Conservation (phyloP, 2,113 vertebrate species). For the Rattus norvegicus region DNA sequence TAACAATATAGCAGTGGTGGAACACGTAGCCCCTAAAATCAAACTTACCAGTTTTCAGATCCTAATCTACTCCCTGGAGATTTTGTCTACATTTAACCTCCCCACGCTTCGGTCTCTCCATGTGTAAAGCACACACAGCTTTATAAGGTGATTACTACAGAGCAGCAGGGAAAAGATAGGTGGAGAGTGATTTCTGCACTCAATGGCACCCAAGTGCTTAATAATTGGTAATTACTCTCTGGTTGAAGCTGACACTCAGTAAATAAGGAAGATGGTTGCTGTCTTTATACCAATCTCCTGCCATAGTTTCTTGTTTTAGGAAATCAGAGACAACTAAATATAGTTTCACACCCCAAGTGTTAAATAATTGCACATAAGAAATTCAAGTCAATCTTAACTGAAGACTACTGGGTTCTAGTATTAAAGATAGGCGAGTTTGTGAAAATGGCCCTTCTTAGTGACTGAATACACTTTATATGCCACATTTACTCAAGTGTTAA, state of each 20-base stretch:
- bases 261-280: neutral
- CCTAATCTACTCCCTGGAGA: neutral
- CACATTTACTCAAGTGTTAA: neutral
- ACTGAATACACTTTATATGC: neutral
- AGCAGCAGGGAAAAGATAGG: neutral
- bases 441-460: neutral
- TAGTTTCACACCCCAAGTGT: neutral
- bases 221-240: neutral
- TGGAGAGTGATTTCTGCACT: neutral
- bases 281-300: neutral
- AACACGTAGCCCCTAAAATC: neutral
- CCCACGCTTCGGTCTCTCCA: neutral
- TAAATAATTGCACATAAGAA: constrained; percentile 14
- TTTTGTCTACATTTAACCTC: neutral
- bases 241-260: neutral
- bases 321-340: neutral
- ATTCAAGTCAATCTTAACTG: constrained; percentile 37
- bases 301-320: neutral
- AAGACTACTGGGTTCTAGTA: constrained; percentile 29
- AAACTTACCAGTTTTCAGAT: neutral
- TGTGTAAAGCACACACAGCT: neutral
- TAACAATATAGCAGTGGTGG: neutral
- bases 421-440: neutral
- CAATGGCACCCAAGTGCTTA: neutral
- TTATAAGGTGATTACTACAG: neutral